A percentile compares a stretch with the other conserved stretches of the same genome.
phyloP scores from a whole-genome alignment of 2,888 invertebrate genomes.

The Volucella bombylans region DNA sequence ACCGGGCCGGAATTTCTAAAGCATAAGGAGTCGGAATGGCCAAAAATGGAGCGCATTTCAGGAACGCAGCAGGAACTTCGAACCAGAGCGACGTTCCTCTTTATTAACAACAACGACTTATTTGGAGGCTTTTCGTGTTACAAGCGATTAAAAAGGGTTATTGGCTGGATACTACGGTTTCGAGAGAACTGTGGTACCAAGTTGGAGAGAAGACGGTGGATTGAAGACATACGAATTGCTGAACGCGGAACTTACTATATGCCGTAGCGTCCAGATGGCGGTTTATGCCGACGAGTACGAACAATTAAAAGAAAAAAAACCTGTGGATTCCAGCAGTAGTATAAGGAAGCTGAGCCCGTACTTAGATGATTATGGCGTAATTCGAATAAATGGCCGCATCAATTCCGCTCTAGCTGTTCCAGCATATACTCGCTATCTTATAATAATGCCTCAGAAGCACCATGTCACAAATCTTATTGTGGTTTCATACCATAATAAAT shows the following conservation, averaged over 20 bases:
- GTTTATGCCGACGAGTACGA: not conserved
- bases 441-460: constrained; percentile 11
- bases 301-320: too few species aligned
- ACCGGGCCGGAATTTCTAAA: constrained; percentile 41
- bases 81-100: not conserved
- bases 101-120: not conserved
- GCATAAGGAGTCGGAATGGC: constrained; percentile 43
- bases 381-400: constrained; percentile 15
- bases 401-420: constrained; percentile 4
- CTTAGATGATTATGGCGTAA: too few species aligned
- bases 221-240: not conserved
- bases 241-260: not conserved
- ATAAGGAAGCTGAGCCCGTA: too few species aligned
- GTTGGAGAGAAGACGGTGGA: not conserved
- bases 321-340: too few species aligned
- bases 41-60: not conserved
- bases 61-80: constrained; percentile 1
- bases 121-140: constrained; percentile 14
- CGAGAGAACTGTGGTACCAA: not conserved
- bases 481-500: not conserved
- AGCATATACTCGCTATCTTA: not conserved
- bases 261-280: not conserved
- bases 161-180: constrained; percentile 10
- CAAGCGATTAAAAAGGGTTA: constrained; percentile 7
- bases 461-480: not conserved